Conservation (phyloP, 1,140 invertebrate genomes). For the Diuraphis noxia region DNA sequence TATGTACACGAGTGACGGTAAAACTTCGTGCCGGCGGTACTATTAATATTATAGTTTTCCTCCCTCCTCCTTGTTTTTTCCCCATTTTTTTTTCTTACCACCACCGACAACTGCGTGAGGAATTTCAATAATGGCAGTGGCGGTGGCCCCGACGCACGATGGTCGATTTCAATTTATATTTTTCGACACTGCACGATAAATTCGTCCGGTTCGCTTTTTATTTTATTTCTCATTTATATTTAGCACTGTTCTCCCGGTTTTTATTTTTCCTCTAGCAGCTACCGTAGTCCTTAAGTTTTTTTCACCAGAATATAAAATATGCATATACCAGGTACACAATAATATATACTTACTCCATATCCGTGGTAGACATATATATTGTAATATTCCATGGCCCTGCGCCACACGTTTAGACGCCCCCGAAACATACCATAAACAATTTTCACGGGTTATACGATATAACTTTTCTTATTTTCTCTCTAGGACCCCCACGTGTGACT, state of each 20-base stretch:
- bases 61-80: neutral
- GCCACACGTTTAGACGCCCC: neutral
- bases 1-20: neutral
- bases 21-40: neutral
- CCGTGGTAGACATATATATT: neutral
- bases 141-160: neutral
- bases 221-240: constrained; percentile 19
- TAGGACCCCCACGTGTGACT: neutral
- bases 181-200: constrained; percentile 32
- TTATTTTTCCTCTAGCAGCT: neutral
- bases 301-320: neutral
- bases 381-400: neutral
- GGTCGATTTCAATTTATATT: constrained; percentile 45
- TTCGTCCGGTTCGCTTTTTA: constrained; percentile 34
- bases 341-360: neutral
- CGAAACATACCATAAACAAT: neutral
- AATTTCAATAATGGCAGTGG: constrained; percentile 37
- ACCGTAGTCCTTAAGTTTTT: neutral
- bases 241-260: neutral
- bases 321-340: neutral
- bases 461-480: neutral
- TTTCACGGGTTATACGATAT: neutral
- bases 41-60: constrained; percentile 47
- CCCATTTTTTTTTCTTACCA: neutral
- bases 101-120: neutral